Evolutionary conservation across 1,140 invertebrate species (phyloP).

Genomic region (Drosophila kanapiae): DNA sequence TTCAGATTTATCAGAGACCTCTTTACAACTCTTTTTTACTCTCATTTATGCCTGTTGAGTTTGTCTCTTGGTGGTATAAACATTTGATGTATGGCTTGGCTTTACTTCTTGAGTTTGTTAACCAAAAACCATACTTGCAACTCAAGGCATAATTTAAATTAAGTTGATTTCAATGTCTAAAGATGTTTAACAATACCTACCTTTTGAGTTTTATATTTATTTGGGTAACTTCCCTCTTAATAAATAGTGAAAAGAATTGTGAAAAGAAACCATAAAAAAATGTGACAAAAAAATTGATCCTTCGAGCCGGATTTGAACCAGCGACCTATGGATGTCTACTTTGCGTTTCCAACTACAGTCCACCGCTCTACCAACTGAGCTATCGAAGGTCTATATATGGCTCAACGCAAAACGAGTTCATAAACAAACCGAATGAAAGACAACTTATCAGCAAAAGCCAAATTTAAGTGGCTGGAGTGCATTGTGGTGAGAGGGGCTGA

Average conservation of each 20-base stretch:
- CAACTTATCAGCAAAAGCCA: constrained; percentile 41
- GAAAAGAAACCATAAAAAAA: constrained; percentile 58
- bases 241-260: neutral
- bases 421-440: constrained; percentile 19
- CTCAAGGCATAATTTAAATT: neutral
- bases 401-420: constrained; percentile 40
- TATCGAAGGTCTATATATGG: constrained; percentile 88
- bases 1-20: constrained; percentile 16
- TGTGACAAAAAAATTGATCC: constrained; percentile 88
- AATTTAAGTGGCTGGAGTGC: constrained; percentile 36
- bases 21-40: neutral
- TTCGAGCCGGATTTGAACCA: constrained; percentile 91
- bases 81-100: constrained; percentile 14
- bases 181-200: too few species aligned
- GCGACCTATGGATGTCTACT: constrained; percentile 91
- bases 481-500: constrained; percentile 8
- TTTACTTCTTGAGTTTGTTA: neutral
- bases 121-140: neutral
- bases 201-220: too few species aligned
- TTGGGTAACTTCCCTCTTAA: too few species aligned
- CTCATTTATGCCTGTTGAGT: neutral
- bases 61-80: constrained; percentile 1
- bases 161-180: neutral
- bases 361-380: constrained; percentile 96
- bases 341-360: constrained; percentile 90